Base-by-base conservation (phyloP, 2,888 invertebrate genomes). In the Oligia strigilis region DNA sequence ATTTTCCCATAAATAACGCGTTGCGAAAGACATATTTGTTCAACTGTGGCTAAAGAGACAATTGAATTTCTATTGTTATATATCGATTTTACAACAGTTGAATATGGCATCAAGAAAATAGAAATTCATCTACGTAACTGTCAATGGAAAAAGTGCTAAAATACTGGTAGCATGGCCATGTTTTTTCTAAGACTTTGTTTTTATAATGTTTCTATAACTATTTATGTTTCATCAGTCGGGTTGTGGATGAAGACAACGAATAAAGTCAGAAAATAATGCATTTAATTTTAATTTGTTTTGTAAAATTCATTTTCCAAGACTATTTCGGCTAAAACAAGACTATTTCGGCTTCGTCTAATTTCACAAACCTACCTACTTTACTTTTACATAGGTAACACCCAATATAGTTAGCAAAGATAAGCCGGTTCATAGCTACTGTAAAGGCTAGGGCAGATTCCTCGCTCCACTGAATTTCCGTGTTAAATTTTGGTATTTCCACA, bases 401-500 rank as follows among this genome's bases (percentile, higher is more conserved):
- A 82, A 78, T 84, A 81, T 66, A 75, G 64, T 78, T 66, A 75
- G 71, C 23, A 78, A 82, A 82, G 80, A 87, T 87, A 86, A 84
- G 75, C 80, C 55, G 78, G 70, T 60, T 81, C 88, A 84, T 79
- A 83, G 80, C 78, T 58, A 70, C 83, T 58, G 58, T 67, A 78
- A 75, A 82, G 70, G 81, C 75, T 79, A 79, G 80, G 74, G 81
- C 80, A 89, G 82, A 88, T 83, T 87, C 83, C 88, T 77, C 84
- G 88, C 88, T 84, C 73, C 82, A 84, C 80, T 82, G 85, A 88
- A 86, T 89, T 86, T 89, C 86, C 85, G 85, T 86, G 87, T 85
- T 83, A 87, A 89, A 88, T 88, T 89, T 89, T 86, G 87, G 87
- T 87, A 89, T 89, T 89, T 89, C 72, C 83, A 81, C 76, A 84